Conservation (phyloP, 2,113 vertebrate genomes). For the Neogobius melanostomus region DNA sequence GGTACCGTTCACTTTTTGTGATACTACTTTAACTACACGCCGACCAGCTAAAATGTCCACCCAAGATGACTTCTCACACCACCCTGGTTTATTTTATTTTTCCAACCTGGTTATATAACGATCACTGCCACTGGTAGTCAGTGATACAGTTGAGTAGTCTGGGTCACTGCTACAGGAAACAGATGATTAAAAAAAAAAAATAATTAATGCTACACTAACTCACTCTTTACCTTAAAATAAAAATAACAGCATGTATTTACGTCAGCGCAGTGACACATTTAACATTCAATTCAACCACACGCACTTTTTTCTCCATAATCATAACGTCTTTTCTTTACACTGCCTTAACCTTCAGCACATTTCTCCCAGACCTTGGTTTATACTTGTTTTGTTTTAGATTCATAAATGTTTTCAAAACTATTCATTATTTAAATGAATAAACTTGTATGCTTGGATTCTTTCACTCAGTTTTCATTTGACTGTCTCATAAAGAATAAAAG, state of each 20-base stretch:
- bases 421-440: conserved; percentile 3
- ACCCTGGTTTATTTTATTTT: no score
- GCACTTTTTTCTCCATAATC: background rate
- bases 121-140: no score
- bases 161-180: no score
- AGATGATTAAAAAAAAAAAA: no score
- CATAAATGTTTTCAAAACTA: background rate
- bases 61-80: no score
- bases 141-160: no score
- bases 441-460: conserved; percentile 7
- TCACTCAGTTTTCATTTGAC: conserved; percentile 15
- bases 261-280: background rate
- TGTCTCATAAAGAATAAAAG: conserved; percentile 12
- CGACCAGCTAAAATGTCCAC: no score
- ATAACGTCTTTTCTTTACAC: background rate
- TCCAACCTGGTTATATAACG: no score
- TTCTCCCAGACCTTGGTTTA: background rate
- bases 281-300: background rate
- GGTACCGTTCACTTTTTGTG: no score
- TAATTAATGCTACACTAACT: background rate
- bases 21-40: no score
- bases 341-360: conserved; percentile 8
- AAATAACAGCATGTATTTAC: background rate
- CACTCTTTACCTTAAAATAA: background rate
- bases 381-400: conserved; percentile 3